Evolutionary conservation across 2,113 vertebrate genomes (phyloP).

Genomic region (Riparia riparia): DNA sequence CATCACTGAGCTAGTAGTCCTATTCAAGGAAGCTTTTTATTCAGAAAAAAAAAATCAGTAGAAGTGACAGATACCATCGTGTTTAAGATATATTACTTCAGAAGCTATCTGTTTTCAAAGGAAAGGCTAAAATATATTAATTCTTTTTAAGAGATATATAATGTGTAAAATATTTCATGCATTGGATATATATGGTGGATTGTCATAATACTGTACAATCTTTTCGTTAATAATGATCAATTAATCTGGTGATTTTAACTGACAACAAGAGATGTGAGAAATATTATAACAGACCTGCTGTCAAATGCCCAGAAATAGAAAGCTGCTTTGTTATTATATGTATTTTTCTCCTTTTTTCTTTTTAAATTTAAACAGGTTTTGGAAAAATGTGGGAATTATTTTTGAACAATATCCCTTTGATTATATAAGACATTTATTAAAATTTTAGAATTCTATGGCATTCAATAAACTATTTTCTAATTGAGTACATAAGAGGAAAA

Average conservation of each 20-base stretch:
- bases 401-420: constrained; percentile 36
- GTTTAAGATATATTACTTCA: constrained; percentile 23
- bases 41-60: constrained; percentile 9
- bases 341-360: constrained; percentile 41
- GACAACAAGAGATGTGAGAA: background rate
- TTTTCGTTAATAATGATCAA: constrained; percentile 27
- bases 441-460: background rate
- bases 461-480: constrained; percentile 54
- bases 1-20: constrained; percentile 48
- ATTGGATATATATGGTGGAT: constrained; percentile 23
- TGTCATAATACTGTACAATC: constrained; percentile 16
- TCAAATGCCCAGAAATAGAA: constrained; percentile 29
- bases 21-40: constrained; percentile 44
- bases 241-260: constrained; percentile 5
- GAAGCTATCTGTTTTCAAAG: constrained; percentile 16
- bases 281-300: background rate
- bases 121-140: constrained; percentile 1
- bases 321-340: constrained; percentile 12
- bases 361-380: constrained; percentile 6
- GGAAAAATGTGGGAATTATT: constrained; percentile 39
- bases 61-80: constrained; percentile 34
- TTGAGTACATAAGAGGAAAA: background rate
- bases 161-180: constrained; percentile 42
- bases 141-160: constrained; percentile 11
- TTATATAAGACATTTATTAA: background rate